These are phyloP conservation scores for Pterocles gutturalis DNA, from an alignment of 2,113 vertebrate species.

Conservation along the genomic window DNA sequence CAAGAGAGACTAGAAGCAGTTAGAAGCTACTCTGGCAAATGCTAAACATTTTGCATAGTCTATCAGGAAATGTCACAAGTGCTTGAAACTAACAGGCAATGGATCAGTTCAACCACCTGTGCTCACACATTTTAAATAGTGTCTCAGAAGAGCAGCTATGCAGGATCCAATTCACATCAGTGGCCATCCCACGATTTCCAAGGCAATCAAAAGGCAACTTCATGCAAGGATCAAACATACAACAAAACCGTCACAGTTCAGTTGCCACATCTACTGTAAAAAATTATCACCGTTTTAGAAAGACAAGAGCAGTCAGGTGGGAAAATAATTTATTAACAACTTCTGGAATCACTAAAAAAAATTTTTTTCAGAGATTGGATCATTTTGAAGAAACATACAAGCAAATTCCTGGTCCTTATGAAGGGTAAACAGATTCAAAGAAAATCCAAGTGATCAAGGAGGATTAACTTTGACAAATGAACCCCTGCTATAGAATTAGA, in stretches of 20 bases:
- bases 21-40: neutral
- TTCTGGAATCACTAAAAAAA: accelerated
- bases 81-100: neutral
- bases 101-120: neutral
- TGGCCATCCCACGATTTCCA: neutral
- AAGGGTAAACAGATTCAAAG: neutral
- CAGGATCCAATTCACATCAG: neutral
- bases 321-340: neutral
- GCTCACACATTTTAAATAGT: neutral
- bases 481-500: neutral
- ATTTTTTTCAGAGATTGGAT: neutral
- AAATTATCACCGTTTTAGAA: neutral
- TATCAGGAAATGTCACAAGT: neutral
- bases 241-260: neutral
- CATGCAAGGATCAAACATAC: neutral
- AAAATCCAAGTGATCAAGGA: neutral
- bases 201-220: neutral
- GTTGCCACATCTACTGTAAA: neutral
- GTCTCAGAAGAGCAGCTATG: neutral
- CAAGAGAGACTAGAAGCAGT: neutral
- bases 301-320: neutral
- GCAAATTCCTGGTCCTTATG: neutral
- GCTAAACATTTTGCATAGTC: neutral
- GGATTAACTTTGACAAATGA: neutral
- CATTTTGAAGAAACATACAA: neutral